Base-by-base conservation (phyloP, 2,113 vertebrate genomes). In the Dicaeum eximium region DNA sequence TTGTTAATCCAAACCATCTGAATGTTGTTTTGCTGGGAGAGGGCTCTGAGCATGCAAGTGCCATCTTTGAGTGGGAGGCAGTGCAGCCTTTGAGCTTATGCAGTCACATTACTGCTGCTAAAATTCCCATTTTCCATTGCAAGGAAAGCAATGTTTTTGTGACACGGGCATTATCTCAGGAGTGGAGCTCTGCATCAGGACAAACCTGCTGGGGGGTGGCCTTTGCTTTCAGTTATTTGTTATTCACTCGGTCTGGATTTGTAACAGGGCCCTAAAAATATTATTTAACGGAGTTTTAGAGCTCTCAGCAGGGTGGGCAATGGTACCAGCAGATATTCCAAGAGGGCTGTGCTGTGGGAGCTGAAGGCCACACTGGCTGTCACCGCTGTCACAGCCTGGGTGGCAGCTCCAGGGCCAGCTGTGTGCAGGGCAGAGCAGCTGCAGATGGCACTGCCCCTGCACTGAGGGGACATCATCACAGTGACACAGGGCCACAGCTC, bases 351-450 rank as follows among this genome's bases (percentile, higher is more conserved):
- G 0, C 13, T 45, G 19, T 16, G 4, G 28, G 28, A 20, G 14
- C 20, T 33, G 15, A 2, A 35, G 28, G 25, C 17, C 19, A 25
- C 56, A 0, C 3, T 67, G 69, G 22, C 18, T 81, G 11, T 5
- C 18, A 0, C 1, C 7, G 42, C 58, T 18, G 31, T n/a, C 30
- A 3, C 13, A 5, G 8, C 31, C 69, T 3, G 33, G n/a, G 44
- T 22, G 38, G 35, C 50, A 64, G 40, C 40, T 67, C 23, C 45
- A 56, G 54, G n/a, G 16, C 56, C 50, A 35, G 79, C 44, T 45
- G 6, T 21, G 48, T 20, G 51, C 38, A 48, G 22, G 27, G 20
- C 57, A 71, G 23, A 42, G 15, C 50, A 64, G 19, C 73, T 80
- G 58, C 44, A 60, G 60, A 35, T 65, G 60, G 15, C 45, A 15